A percentile compares a stretch with the other conserved stretches of the same genome.
Conservation (phyloP, 2,888 invertebrate genomes). For the Parasteatoda lunata region DNA sequence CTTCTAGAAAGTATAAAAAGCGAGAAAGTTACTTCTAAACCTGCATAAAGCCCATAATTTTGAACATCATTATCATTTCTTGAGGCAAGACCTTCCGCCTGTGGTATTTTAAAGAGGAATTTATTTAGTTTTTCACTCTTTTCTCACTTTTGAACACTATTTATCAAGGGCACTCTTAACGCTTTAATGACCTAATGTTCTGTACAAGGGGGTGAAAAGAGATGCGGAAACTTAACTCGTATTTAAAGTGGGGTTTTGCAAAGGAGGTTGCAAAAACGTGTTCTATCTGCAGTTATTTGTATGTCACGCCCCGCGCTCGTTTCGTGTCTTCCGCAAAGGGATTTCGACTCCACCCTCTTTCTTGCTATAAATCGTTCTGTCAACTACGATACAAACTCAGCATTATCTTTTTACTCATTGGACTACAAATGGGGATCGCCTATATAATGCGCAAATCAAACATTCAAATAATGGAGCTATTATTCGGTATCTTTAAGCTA, state of each 20-base stretch:
- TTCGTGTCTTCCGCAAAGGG: constrained; percentile 18
- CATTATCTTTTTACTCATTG: constrained; percentile 44
- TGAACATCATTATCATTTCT: constrained; percentile 5
- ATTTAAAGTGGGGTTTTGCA: constrained; percentile 16
- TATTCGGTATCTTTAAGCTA: no score
- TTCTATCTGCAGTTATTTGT: constrained; percentile 31
- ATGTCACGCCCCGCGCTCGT: constrained; percentile 45
- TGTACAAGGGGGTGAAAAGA: constrained; percentile 2
- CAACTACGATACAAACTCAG: constrained; percentile 36
- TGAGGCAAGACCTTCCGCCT: not conserved
- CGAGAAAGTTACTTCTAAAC: not conserved
- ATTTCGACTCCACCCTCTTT: constrained; percentile 25
- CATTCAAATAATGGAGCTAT: no score
- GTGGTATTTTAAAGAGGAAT: constrained; percentile 1
- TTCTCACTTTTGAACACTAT: constrained; percentile 6
- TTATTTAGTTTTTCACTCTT: constrained; percentile 4
- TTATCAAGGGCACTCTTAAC: constrained; percentile 20
- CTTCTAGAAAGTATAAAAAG: not conserved
- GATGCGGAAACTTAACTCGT: constrained; percentile 16
- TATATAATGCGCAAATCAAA: not conserved
- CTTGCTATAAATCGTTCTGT: constrained; percentile 40
- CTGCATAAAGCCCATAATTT: not conserved
- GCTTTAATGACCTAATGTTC: constrained; percentile 9
- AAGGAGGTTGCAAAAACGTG: not conserved
- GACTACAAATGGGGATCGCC: constrained; percentile 6